phyloP scores from a whole-genome alignment of 2,888 invertebrate genomes.

The Seira musarum region DNA sequence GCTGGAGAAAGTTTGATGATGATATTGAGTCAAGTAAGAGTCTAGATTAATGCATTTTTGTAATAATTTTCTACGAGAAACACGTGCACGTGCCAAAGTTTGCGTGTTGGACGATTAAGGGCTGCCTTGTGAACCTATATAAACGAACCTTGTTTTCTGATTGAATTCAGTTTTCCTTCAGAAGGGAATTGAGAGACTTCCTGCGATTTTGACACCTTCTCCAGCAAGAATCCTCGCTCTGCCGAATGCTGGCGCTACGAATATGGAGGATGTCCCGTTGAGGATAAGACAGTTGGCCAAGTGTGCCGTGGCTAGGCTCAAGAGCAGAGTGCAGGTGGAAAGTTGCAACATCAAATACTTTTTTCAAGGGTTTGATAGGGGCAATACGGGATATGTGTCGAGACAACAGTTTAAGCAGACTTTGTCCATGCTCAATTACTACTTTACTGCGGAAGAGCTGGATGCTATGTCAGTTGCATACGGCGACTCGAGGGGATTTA shows the following conservation, averaged over 20 bases:
- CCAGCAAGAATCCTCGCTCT: conserved; percentile 58
- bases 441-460: conserved; percentile 79
- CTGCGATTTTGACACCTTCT: conserved; percentile 65
- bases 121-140: too few relatives aligned
- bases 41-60: not conserved
- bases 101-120: too few relatives aligned
- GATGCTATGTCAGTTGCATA: conserved; percentile 81
- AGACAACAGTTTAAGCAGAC: conserved; percentile 81
- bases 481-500: conserved; percentile 83
- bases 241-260: conserved; percentile 63
- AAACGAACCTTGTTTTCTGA: too few relatives aligned
- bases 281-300: conserved; percentile 63
- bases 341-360: conserved; percentile 69
- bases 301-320: conserved; percentile 67
- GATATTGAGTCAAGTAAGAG: conserved; percentile 85
- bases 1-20: conserved; percentile 85
- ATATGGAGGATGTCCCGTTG: conserved; percentile 65
- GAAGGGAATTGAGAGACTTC: conserved; percentile 67
- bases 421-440: conserved; percentile 79
- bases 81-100: too few relatives aligned
- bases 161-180: conserved; percentile 67
- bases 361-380: conserved; percentile 73
- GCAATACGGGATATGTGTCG: conserved; percentile 82
- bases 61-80: not conserved
- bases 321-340: conserved; percentile 67